These are phyloP conservation scores for Melipona quadrifasciata DNA, from an alignment of 1,140 invertebrate genomes.

Conservation along the genomic window DNA sequence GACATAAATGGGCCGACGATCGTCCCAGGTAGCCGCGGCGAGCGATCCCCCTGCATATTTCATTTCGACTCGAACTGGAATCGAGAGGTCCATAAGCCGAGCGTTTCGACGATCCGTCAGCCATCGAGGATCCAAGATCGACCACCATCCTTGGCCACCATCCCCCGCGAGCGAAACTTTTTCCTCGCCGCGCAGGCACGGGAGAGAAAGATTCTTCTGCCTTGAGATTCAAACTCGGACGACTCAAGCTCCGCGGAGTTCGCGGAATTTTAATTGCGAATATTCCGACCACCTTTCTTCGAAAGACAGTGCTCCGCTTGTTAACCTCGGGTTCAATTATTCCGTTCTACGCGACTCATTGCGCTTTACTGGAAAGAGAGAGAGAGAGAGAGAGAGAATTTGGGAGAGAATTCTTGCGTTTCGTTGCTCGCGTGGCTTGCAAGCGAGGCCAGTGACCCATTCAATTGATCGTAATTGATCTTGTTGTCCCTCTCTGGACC, in stretches of 20 bases:
- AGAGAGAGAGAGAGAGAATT: too few relatives aligned
- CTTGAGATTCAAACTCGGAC: neutral
- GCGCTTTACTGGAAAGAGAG: too few relatives aligned
- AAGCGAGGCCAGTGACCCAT: too few relatives aligned
- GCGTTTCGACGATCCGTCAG: slow-evolving; percentile 41
- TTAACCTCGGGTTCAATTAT: too few relatives aligned
- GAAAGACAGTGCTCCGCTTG: too few relatives aligned
- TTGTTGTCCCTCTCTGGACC: too few relatives aligned
- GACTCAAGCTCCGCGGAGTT: neutral
- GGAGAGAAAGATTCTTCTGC: neutral
- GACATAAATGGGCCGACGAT: slow-evolving; percentile 72
- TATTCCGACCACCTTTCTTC: neutral
- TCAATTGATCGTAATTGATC: too few relatives aligned
- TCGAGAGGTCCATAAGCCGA: slow-evolving; percentile 61
- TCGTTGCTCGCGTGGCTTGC: too few relatives aligned
- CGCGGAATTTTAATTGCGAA: neutral
- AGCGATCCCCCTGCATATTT: slow-evolving; percentile 64
- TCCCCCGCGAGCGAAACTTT: neutral
- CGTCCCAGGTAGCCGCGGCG: slow-evolving; percentile 56
- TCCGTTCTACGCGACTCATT: too few relatives aligned
- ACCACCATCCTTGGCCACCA: neutral
- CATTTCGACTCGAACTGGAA: slow-evolving; percentile 63
- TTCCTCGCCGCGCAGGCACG: too few relatives aligned
- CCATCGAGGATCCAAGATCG: slow-evolving; percentile 11
- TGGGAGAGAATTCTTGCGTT: too few relatives aligned